A percentile compares a stretch with the other conserved stretches of the same genome.
Conservation (phyloP, 2,113 vertebrate species). For the Centropus bengalensis region DNA sequence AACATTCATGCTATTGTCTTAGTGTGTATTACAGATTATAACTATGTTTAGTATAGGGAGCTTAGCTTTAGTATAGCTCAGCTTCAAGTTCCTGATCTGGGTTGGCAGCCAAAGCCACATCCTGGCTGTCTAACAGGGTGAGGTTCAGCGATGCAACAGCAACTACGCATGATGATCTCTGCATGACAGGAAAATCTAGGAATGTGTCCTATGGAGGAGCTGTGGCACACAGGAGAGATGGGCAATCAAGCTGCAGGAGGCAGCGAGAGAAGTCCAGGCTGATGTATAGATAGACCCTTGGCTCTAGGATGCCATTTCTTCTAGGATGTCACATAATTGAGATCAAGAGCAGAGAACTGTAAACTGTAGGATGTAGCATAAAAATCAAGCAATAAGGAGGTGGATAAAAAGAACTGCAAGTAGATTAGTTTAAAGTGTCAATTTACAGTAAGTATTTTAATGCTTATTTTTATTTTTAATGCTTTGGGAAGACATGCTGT, state of each 20-base stretch:
- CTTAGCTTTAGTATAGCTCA: no score
- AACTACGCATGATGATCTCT: neutral
- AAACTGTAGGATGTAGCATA: neutral
- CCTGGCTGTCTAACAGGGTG: neutral
- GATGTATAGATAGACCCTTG: neutral
- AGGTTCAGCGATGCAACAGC: neutral
- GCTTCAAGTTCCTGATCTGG: neutral
- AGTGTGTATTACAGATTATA: neutral
- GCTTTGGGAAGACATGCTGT: conserved; percentile 1
- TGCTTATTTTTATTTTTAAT: neutral
- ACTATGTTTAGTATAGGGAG: neutral
- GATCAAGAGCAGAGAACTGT: neutral
- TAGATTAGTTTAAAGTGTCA: neutral
- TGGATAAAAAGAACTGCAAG: neutral
- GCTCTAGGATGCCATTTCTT: neutral
- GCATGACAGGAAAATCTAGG: neutral
- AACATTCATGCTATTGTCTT: neutral
- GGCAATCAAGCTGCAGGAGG: neutral
- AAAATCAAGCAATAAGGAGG: neutral
- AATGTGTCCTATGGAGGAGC: neutral
- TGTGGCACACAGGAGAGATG: neutral
- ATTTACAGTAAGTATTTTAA: neutral
- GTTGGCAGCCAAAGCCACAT: neutral
- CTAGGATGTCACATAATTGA: neutral
- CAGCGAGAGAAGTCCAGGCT: neutral